Evolutionary conservation across 2,113 vertebrate genomes (phyloP), one percentile per base, ranked within the genome.

Genomic region (Sprattus sprattus): DNA sequence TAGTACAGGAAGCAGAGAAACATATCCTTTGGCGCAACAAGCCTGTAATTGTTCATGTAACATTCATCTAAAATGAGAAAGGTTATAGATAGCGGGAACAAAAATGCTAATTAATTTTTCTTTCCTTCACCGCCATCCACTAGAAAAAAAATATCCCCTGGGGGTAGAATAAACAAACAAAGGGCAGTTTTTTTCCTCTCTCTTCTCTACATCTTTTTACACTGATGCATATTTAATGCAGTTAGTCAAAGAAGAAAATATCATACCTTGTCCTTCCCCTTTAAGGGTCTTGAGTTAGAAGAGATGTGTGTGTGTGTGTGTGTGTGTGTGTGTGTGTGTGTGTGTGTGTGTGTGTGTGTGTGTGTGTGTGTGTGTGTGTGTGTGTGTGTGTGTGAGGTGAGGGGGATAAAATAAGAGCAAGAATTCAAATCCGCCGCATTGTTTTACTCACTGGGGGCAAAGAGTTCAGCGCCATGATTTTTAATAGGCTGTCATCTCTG

Each of bases 41-140:
- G 60, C 78, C 82, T 28, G 44, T 88, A 84, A 82, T 84, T 86
- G 60, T 84, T 81, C 86, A 84, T 86, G 87, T 86, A 86, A 54
- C 82, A 84, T 84, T 88, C 81, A 86, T 82, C 80, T 86, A 84
- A 52, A 86, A 86, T 83, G 60, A 86, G 80, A 82, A 80, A 82
- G 64, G 78, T 88, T 88, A 86, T 80, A 83, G 83, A 60, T 89
- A 87, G 49, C 52, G 15, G 0, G 25, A 25, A 45, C 45, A 81
- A 85, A 32, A 84, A 87, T 46, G 18, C 50, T 44, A 83, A 87
- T 82, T 78, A 60, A 71, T 64, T 86, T 78, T 82, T 86, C 28
- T 80, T 45, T 64, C 20, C 18, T 57, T 32, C 82, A 20, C 71
- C 45, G 47, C 82, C 85, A 86, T 84, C 80, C 75, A 86, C 16